phyloP scores from a whole-genome alignment of 2,888 invertebrate genomes.

The Ecdyonurus torrentis region DNA sequence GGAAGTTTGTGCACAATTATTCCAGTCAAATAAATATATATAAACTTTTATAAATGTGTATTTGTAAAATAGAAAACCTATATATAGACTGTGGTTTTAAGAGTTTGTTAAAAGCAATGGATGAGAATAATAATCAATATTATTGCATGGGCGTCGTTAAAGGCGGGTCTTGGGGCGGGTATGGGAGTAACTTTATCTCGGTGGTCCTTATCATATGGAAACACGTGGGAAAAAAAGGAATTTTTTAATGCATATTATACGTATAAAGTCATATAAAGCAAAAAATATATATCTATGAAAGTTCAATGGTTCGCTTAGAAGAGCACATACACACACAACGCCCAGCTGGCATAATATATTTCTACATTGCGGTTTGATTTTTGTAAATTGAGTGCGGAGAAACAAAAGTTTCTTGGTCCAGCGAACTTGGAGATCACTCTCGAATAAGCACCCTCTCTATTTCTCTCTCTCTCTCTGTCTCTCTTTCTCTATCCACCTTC shows the following conservation, averaged over 20 bases:
- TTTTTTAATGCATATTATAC: too few species aligned
- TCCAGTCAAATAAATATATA: background rate
- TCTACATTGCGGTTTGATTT: too few species aligned
- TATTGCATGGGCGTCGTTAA: background rate
- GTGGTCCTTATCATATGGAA: background rate
- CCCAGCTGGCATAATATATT: too few species aligned
- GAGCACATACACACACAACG: background rate
- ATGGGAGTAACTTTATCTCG: background rate
- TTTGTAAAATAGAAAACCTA: too few species aligned
- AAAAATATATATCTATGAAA: background rate
- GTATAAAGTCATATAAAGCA: background rate
- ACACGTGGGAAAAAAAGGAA: background rate
- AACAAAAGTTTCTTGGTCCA: background rate
- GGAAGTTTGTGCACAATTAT: background rate
- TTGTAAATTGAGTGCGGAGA: background rate
- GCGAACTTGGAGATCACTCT: background rate
- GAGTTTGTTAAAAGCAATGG: too few species aligned
- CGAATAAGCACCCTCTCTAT: too few species aligned
- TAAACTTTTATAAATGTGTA: background rate
- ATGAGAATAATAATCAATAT: background rate
- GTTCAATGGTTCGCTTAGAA: background rate
- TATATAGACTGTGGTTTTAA: too few species aligned
- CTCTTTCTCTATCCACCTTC: too few species aligned
- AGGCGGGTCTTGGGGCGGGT: background rate
- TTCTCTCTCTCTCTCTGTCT: too few species aligned